Evolutionary conservation across 1,140 invertebrate genomes (phyloP).

Genomic region (Ostrea denselamellosa): DNA sequence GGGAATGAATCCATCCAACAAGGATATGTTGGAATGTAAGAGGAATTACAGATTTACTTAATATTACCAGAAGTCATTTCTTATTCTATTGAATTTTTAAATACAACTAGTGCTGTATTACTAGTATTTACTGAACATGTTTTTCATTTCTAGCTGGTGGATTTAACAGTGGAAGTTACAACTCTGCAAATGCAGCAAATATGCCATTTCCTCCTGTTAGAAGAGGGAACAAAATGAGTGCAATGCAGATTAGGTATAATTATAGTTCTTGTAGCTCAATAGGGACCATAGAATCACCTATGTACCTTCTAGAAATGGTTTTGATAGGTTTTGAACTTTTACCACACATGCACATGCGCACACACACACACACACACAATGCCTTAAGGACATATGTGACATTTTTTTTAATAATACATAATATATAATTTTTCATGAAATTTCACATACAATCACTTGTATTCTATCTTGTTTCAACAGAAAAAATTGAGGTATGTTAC

Average conservation of each 20-base stretch:
- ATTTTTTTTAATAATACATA: too few species aligned
- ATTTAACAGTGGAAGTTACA: slow-evolving; percentile 43
- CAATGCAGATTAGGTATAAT: slow-evolving; percentile 79
- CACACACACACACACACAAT: too few species aligned
- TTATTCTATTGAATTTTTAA: not conserved
- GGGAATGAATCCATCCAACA: slow-evolving; percentile 50
- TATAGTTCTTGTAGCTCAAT: not conserved
- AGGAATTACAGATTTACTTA: not conserved
- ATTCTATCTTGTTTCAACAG: too few species aligned
- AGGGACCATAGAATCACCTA: not conserved
- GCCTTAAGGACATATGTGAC: too few species aligned
- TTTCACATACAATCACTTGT: too few species aligned
- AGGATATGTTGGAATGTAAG: slow-evolving; percentile 9
- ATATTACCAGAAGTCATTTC: too few species aligned
- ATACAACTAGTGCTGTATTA: not conserved
- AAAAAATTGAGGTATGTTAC: too few species aligned
- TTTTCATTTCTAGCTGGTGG: not conserved
- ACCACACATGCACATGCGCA: too few species aligned
- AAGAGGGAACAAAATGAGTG: slow-evolving; percentile 74
- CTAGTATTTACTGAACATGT: not conserved
- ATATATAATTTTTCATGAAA: too few species aligned
- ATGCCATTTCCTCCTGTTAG: slow-evolving; percentile 66
- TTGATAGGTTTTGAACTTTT: too few species aligned
- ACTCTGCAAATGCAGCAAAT: not conserved
- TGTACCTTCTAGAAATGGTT: not conserved